phyloP scores from a whole-genome alignment of 2,888 invertebrate species.

The Dilophus febrilis region DNA sequence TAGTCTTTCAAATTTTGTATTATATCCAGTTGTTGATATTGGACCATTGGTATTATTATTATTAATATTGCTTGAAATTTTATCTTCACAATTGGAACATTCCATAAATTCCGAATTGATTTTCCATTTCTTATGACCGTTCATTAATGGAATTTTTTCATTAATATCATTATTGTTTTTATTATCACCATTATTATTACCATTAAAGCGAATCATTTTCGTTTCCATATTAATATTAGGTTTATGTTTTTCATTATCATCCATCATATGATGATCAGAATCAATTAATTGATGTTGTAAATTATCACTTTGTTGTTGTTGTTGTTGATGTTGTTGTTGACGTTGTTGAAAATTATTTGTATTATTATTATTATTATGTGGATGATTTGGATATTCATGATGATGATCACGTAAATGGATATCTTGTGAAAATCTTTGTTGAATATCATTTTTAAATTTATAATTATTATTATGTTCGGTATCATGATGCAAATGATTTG shows the following conservation, averaged over 20 bases:
- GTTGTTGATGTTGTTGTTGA: conserved; percentile 42
- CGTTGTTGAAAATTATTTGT: conserved; percentile 87
- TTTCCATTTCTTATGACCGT: no score
- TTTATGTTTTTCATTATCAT: conserved; percentile 3
- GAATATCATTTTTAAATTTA: conserved; percentile 90
- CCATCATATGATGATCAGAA: background rate
- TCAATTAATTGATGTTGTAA: background rate
- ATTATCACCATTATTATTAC: no score
- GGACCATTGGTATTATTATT: no score
- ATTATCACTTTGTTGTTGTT: conserved; percentile 8
- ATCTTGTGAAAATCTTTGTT: conserved; percentile 60
- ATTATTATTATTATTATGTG: conserved; percentile 62
- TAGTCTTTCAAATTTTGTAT: no score
- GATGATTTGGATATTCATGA: conserved; percentile 1
- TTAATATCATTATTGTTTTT: no score
- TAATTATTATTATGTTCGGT: conserved; percentile 43
- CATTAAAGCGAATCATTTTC: no score
- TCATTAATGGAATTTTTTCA: no score
- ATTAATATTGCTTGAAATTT: no score
- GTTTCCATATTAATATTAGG: background rate
- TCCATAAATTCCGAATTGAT: no score
- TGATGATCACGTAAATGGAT: conserved; percentile 27
- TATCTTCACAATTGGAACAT: no score
- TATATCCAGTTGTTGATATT: no score
- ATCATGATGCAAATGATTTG: conserved; percentile 32